Percentiles rank a stretch among this genome's conserved stretches.
Conservation (phyloP, 1,140 invertebrate species). For the Apocrypta bakeri region DNA sequence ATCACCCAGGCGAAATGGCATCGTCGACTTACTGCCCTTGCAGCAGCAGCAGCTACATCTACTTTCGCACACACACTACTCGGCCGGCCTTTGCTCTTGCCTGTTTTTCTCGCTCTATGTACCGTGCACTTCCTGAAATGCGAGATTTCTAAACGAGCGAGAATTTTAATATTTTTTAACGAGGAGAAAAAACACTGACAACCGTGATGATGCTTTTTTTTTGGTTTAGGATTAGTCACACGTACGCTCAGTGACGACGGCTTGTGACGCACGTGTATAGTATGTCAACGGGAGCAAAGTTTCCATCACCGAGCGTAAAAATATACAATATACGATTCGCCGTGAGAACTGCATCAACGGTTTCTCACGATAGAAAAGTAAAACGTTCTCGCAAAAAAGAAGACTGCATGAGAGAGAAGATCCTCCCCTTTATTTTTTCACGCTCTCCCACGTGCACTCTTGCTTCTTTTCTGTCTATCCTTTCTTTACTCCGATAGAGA, state of each 20-base stretch:
- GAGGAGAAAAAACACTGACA: neutral
- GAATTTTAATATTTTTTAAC: too few relatives aligned
- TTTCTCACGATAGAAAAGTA: neutral
- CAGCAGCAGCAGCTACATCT: neutral
- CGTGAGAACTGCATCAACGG: neutral
- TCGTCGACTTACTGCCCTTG: constrained; percentile 22
- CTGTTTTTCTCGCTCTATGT: neutral
- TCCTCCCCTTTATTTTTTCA: neutral
- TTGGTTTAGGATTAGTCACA: neutral
- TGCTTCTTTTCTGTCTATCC: neutral
- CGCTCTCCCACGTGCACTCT: neutral
- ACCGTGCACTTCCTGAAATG: too few relatives aligned
- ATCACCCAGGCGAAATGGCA: constrained; percentile 23
- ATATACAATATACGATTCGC: too few relatives aligned
- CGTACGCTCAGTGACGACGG: too few relatives aligned
- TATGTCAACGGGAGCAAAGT: too few relatives aligned
- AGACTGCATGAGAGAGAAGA: too few relatives aligned
- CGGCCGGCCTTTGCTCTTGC: neutral
- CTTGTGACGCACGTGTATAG: too few relatives aligned
- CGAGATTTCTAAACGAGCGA: too few relatives aligned
- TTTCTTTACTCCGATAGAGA: neutral
- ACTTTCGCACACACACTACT: neutral
- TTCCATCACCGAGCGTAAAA: too few relatives aligned
- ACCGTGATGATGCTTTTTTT: neutral
- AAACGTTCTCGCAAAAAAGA: neutral